Base-by-base conservation (phyloP, 2,888 invertebrate species). In the Gastracanthus pulcherrimus region DNA sequence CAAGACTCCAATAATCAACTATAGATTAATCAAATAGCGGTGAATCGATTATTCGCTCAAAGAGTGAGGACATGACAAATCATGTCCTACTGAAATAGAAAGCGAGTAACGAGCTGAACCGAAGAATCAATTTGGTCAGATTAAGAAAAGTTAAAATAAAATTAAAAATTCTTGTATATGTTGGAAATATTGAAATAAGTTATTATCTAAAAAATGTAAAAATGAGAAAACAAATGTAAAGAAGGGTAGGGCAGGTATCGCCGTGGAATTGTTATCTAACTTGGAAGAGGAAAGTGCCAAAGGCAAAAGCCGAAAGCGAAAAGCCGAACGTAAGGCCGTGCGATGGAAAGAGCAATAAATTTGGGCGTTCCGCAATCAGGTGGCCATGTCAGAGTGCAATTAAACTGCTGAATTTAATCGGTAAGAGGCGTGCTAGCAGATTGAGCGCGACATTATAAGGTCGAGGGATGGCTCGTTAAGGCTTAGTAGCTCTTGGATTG, bases 321-420 rank as follows among this genome's bases (percentile, higher is more conserved):
- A 62, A n/a, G n/a, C n/a, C n/a, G n/a, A n/a, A n/a, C n/a, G n/a
- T n/a, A n/a, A n/a, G n/a, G n/a, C n/a, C 26, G 4, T 26, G 16
- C 29, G 23, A 58, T 23, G 29, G 62, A 62, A 34, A 19, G 26
- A 36, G 67, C 41, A 13, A 67, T 67, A 67, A 67, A 67, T 67
- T 41, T 45, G 29, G 29, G 16, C n/a, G 41, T 67, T 67, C 36
- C 67, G n/a, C 36, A 67, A 67, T 67, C 67, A 26, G 26, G 58
- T 58, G 29, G 58, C 26, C 58, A 58, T 26, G 58, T 58, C 58
- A n/a, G 29, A 58, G 36, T 9, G 41, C 36, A 67, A 67, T 67
- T 67, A 67, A 45, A 41, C 41, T 16, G 16, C n/a, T 41, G 45
- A 67, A 67, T 67, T 41, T 45, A 67, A 55, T 55, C 55, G 55